These are phyloP conservation scores for Aplysia californica DNA, from an alignment of 1,140 invertebrate genomes.

Conservation along the genomic window DNA sequence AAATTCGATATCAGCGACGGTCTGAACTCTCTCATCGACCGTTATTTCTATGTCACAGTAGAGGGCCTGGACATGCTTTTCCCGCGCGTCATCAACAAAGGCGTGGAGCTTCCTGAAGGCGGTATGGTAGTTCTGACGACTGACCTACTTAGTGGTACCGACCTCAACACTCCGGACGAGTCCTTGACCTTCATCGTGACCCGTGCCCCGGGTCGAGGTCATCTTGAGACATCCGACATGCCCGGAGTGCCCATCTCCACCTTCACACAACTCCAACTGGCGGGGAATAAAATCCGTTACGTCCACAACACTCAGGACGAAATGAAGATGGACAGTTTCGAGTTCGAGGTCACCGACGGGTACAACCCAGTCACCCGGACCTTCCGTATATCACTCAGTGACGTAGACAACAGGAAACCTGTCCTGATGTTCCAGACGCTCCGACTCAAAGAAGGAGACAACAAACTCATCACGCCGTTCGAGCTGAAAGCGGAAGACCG, in stretches of 20 bases:
- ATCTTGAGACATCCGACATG: conserved; percentile 61
- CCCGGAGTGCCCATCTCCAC: conserved; percentile 60
- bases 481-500: conserved; percentile 67
- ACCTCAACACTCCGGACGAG: conserved; percentile 63
- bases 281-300: conserved; percentile 66
- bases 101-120: conserved; percentile 65
- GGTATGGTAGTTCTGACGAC: conserved; percentile 64
- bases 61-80: conserved; percentile 64
- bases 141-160: conserved; percentile 63
- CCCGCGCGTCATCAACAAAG: conserved; percentile 64
- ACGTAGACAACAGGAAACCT: conserved; percentile 68
- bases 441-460: conserved; percentile 62
- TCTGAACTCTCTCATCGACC: conserved; percentile 64
- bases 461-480: conserved; percentile 65
- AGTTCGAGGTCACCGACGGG: conserved; percentile 69
- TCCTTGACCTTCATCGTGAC: conserved; percentile 63
- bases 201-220: conserved; percentile 62
- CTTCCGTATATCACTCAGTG: conserved; percentile 66
- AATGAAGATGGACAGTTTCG: conserved; percentile 67
- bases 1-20: conserved; percentile 69
- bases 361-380: conserved; percentile 64
- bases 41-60: conserved; percentile 66
- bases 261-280: conserved; percentile 67
- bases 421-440: conserved; percentile 61
- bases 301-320: conserved; percentile 64